Evolutionary conservation across 1,140 invertebrate genomes (phyloP).

Genomic region (Anagrus nilaparvatae): DNA sequence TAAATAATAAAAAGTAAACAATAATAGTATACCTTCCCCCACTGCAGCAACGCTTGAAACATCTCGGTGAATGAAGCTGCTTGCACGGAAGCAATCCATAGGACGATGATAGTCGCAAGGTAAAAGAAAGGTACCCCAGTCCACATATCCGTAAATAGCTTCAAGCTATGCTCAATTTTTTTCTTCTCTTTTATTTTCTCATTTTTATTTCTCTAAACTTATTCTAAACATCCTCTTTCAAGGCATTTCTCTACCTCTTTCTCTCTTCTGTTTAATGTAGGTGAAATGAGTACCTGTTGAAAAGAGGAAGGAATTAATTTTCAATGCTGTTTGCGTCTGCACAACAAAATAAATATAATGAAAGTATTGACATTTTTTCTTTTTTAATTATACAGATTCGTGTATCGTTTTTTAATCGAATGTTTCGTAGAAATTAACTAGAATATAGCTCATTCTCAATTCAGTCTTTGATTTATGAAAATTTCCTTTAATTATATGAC

Average conservation of each 20-base stretch:
- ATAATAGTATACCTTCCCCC: constrained; percentile 21
- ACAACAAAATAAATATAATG: too few species aligned
- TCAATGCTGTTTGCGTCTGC: too few species aligned
- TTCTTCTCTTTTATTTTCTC: not conserved
- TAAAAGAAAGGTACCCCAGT: not conserved
- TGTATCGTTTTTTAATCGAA: too few species aligned
- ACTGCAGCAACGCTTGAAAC: constrained; percentile 16
- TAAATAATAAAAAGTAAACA: not conserved
- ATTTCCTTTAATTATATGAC: too few species aligned
- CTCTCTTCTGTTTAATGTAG: too few species aligned
- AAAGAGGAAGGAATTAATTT: too few species aligned
- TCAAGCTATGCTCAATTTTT: not conserved
- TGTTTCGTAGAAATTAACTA: too few species aligned
- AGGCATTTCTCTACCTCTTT: not conserved
- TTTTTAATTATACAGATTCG: too few species aligned
- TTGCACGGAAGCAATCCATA: not conserved
- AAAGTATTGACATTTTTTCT: too few species aligned
- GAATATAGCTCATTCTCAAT: too few species aligned
- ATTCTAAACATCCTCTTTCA: not conserved
- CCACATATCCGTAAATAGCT: not conserved
- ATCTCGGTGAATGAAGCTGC: constrained; percentile 15
- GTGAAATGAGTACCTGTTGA: too few species aligned
- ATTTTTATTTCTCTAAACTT: not conserved
- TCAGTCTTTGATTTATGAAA: too few species aligned
- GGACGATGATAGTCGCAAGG: not conserved